Base-by-base conservation (phyloP, 2,888 invertebrate species). In the Furcula furcula region DNA sequence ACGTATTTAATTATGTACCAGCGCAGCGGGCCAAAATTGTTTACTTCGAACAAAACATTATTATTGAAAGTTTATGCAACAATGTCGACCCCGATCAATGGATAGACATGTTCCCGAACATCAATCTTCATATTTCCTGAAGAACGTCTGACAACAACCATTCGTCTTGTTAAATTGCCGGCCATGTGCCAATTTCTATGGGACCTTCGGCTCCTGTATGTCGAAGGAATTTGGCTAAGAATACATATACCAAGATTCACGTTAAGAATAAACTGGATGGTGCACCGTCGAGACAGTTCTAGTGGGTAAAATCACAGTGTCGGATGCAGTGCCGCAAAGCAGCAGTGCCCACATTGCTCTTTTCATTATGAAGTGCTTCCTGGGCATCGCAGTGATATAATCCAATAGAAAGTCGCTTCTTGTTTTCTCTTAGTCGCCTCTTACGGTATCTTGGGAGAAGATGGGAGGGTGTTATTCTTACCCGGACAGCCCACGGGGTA, bases 71-170 rank as follows among this genome's bases (percentile, higher is more conserved):
- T 32, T 38, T 27, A 23, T 35, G 32, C 32, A 42, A 34, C 30
- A 34, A 29, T 27, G 32, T 43, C 39, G 31, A 31, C 26, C 12
- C 32, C 44, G 51, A 57, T 61, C 64, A 63, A 60, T 58, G 55
- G 58, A 61, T 64, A 62, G 59, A 53, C 61, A 56, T 54, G 58
- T 45, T 49, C 48, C 52, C 43, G 37, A 49, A 51, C 55, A 82
- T 81, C 75, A 72, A 80, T 82, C 82, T 79, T 77, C 71, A 79
- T 82, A 80, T 75, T 76, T 76, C 67, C 64, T 64, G 64, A 69
- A 68, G 65, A 73, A 60, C 62, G 65, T 53, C 73, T 71, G 73
- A 72, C 76, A 67, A 65, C 59, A 57, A 67, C 73, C 72, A 79
- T 82, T 74, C 66, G 70, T 80, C 79, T 79, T 73, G 49, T 59